phyloP scores from a whole-genome alignment of 2,888 invertebrate genomes.

The Parnassius orleans region DNA sequence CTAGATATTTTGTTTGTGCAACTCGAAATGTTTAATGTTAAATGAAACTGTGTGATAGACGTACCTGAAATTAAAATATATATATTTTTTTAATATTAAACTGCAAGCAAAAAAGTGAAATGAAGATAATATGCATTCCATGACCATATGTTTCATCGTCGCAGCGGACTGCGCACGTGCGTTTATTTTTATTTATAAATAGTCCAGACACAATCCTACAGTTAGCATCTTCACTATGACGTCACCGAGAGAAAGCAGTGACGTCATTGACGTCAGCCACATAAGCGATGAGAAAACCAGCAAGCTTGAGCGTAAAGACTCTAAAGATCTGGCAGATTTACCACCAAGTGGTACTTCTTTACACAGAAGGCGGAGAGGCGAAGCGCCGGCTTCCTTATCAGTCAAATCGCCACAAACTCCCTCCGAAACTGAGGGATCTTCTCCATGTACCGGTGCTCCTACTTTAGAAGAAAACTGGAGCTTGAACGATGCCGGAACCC shows the following conservation, averaged over 20 bases:
- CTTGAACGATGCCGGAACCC: conserved; percentile 44
- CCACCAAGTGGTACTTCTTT: conserved; percentile 69
- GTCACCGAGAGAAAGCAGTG: conserved; percentile 60
- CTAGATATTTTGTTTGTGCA: conserved; percentile 19
- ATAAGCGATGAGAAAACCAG: conserved; percentile 38
- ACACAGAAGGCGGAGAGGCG: conserved; percentile 65
- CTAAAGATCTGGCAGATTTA: conserved; percentile 57
- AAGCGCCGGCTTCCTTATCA: conserved; percentile 65
- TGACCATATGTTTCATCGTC: conserved; percentile 46
- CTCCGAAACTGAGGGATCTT: conserved; percentile 69
- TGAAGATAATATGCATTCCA: conserved; percentile 60
- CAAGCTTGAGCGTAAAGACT: conserved; percentile 40
- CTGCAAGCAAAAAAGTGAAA: background rate
- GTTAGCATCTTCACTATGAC: conserved; percentile 54
- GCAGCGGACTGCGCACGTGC: conserved; percentile 58
- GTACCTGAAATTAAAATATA: conserved; percentile 13
- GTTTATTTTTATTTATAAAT: conserved; percentile 74
- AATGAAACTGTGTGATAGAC: conserved; percentile 21
- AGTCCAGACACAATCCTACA: conserved; percentile 51
- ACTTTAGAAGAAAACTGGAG: conserved; percentile 62
- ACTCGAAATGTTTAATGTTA: conserved; percentile 1
- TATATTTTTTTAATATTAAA: background rate
- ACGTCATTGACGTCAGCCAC: conserved; percentile 48
- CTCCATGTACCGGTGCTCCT: conserved; percentile 65
- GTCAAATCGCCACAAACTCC: conserved; percentile 63